phyloP scores from a whole-genome alignment of 2,888 invertebrate genomes.

The Eupithecia insigniata region DNA sequence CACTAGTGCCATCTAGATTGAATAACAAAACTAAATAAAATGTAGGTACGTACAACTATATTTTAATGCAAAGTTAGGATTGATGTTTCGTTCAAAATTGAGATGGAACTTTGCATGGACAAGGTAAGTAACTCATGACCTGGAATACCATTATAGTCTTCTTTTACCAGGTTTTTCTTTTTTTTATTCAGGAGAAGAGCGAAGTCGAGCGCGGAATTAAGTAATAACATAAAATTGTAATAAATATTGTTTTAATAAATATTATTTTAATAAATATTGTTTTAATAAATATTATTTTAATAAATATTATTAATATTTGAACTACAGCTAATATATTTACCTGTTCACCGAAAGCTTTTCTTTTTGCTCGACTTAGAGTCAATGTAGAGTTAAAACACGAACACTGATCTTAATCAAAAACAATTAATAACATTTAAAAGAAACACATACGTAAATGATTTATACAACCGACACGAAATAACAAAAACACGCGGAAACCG shows the following conservation, averaged over 20 bases:
- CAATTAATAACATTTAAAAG: background rate
- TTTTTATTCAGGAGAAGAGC: background rate
- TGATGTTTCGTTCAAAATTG: background rate
- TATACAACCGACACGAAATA: background rate
- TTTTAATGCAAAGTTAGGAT: background rate
- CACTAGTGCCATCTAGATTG: background rate
- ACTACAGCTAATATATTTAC: constrained; percentile 1
- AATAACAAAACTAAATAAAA: background rate
- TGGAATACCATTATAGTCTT: background rate
- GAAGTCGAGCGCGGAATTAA: background rate
- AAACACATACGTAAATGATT: background rate
- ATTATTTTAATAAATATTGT: background rate
- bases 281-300: no score
- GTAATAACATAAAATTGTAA: background rate
- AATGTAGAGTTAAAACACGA: background rate
- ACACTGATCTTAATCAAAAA: background rate
- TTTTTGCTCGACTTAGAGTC: background rate
- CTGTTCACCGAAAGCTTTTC: constrained; percentile 9
- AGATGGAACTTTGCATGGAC: background rate
- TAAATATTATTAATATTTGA: no score
- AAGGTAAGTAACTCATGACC: background rate
- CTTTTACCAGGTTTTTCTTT: no score
- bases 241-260: background rate
- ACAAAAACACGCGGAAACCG: background rate
- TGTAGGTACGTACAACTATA: background rate